Evolutionary conservation across 2,888 invertebrate species (phyloP), one percentile per base, ranked within the genome.

Genomic region (Diplolepis rosae): DNA sequence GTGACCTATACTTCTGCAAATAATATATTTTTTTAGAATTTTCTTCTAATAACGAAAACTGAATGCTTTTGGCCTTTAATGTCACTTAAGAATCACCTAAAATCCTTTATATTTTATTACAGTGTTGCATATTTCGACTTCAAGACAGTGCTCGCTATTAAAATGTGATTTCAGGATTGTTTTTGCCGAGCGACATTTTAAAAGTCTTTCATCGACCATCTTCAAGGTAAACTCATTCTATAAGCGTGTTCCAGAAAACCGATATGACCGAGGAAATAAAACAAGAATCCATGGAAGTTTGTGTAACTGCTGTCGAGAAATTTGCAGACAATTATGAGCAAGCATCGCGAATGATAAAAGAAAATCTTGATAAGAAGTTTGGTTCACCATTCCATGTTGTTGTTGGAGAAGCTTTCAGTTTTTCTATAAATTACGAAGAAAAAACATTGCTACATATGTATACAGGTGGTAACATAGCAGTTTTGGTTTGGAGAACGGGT

Each of bases 191-290:
- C n/a, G n/a, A n/a, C n/a, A n/a, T n/a, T n/a, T n/a, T n/a, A n/a
- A n/a, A n/a, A n/a, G n/a, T n/a, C n/a, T n/a, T n/a, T n/a, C n/a
- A n/a, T n/a, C n/a, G n/a, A n/a, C n/a, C n/a, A n/a, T n/a, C n/a
- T n/a, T n/a, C n/a, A n/a, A n/a, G n/a, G n/a, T n/a, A n/a, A n/a
- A n/a, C n/a, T n/a, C n/a, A n/a, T n/a, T n/a, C n/a, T n/a, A 22
- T 66, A 45, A 24, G 11, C 13, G n/a, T 51, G 24, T 45, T 45
- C 15, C 45, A 79, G 80, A 13, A 74, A 2, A 82, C 81, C 1
- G 98, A 98, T 88, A 98, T 98, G 98, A 91, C 93, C 30, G 97
- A 98, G 81, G 98, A 98, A 89, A 96, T 97, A 94, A 94, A 94
- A 82, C 92, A 92, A 32, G 98, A 98, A 90, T 94, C 95, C 0